Percentiles rank a stretch among this genome's conserved stretches.
Conservation (phyloP, 2,113 vertebrate species). For the Lipophrys pholis region DNA sequence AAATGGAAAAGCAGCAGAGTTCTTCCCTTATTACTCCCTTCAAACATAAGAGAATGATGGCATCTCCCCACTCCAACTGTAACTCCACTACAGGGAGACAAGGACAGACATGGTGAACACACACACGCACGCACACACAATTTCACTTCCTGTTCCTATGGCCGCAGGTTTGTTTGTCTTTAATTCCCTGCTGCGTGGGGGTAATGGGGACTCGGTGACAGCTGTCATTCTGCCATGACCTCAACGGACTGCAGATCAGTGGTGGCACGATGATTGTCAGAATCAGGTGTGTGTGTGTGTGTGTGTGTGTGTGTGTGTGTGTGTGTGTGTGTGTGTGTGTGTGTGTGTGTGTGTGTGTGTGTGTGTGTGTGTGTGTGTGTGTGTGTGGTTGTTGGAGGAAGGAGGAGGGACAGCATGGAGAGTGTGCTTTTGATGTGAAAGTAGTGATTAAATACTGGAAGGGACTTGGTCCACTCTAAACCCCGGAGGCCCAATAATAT, state of each 20-base stretch:
- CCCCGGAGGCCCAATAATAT: constrained; percentile 73
- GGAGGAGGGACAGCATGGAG: background rate
- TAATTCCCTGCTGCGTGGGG: constrained; percentile 79
- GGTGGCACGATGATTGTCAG: constrained; percentile 81
- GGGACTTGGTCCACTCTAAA: constrained; percentile 70
- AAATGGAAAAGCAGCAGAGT: constrained; percentile 65
- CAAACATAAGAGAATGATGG: constrained; percentile 67
- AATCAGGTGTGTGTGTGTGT: constrained; percentile 74
- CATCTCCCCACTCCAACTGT: constrained; percentile 44
- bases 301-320: constrained; percentile 30
- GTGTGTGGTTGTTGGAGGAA: background rate
- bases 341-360: constrained; percentile 15
- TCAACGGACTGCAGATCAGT: constrained; percentile 76
- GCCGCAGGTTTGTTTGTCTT: constrained; percentile 84
- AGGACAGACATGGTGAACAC: constrained; percentile 51
- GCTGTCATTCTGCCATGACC: constrained; percentile 84
- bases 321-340: constrained; percentile 12
- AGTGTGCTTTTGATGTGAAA: constrained; percentile 70
- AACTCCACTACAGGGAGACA: constrained; percentile 57
- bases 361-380: constrained; percentile 14
- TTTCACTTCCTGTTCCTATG: constrained; percentile 67
- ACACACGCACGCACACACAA: constrained; percentile 56
- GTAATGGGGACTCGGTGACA: constrained; percentile 82
- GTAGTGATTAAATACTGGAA: constrained; percentile 76
- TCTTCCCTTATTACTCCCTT: constrained; percentile 63